Evolutionary conservation across 2,888 invertebrate genomes (phyloP), one percentile per base, ranked within the genome.

Genomic region (Drosophila stalkeri): DNA sequence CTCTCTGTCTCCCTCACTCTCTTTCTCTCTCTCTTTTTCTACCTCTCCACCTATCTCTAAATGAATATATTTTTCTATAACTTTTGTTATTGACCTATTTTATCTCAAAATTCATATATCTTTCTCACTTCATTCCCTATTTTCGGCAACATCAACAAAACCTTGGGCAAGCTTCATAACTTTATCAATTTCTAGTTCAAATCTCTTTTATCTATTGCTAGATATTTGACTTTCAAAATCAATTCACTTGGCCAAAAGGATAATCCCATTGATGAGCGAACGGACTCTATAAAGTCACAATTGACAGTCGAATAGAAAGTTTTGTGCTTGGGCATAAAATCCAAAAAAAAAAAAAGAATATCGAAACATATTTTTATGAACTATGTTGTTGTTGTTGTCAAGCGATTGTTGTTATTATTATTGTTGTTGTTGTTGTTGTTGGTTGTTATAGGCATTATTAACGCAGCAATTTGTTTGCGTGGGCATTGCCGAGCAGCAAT

Each of bases 391-490:
- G 59, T 20, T 12, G 27, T 64, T 64, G 43, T 47, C 35, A 23
- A 35, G 46, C 31, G 56, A 39, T n/a, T 44, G 41, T 46, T 12
- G 18, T 56, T 64, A 37, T 31, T 44, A 35, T 46, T 12, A 14
- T 55, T 63, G 33, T 51, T 20, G 59, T 44, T 37, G 14, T 46
- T 44, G 41, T 39, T 49, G 49, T 67, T 71, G 67, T 72, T n/a
- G 61, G 64, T 77, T 82, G 78, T 80, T 81, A 76, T 78, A 83
- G 81, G 80, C 79, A 71, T 81, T 86, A 87, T 90, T 86, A 87
- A 70, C 82, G 75, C 77, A 76, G 77, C 79, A 80, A 89, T 90
- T 86, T 82, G 76, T 75, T 77, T 75, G 75, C 66, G 72, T 71
- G 64, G 63, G 44, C 70, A 70, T 64, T 67, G 70, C 49, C 41